Conservation (phyloP, 2,113 vertebrate genomes). For the Antigone vipio region DNA sequence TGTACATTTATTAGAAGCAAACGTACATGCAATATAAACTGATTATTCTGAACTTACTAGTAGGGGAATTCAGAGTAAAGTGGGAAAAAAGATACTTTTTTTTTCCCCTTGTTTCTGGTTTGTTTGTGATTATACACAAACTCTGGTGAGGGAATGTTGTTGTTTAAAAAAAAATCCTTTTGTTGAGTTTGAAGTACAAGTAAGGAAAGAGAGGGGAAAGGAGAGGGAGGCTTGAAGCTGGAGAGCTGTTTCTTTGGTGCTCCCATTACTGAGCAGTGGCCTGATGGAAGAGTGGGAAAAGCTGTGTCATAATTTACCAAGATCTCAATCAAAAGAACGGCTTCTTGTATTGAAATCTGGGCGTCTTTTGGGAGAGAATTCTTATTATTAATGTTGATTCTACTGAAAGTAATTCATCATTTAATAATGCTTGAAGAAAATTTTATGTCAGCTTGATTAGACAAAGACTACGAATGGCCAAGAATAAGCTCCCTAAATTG, state of each 20-base stretch:
- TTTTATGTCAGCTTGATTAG: background rate
- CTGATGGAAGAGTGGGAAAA: background rate
- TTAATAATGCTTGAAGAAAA: constrained; percentile 2
- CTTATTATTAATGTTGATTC: background rate
- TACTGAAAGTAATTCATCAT: background rate
- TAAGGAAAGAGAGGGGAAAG: background rate
- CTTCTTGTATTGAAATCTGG: background rate
- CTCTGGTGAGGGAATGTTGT: background rate
- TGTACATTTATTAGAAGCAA: background rate
- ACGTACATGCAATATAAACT: background rate
- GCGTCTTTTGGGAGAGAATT: background rate
- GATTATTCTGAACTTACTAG: background rate
- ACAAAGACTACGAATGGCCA: background rate
- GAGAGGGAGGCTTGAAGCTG: background rate
- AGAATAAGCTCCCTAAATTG: background rate
- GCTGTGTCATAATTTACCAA: background rate
- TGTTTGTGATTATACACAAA: background rate
- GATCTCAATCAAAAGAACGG: background rate
- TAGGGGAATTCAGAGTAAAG: background rate
- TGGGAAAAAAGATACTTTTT: background rate
- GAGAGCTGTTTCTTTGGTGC: background rate
- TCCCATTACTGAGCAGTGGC: background rate
- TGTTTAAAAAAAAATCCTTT: background rate
- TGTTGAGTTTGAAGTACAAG: background rate
- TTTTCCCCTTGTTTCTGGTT: background rate